These are phyloP conservation scores for Columba guinea DNA, from an alignment of 2,797 vertebrate species.

Conservation along the genomic window DNA sequence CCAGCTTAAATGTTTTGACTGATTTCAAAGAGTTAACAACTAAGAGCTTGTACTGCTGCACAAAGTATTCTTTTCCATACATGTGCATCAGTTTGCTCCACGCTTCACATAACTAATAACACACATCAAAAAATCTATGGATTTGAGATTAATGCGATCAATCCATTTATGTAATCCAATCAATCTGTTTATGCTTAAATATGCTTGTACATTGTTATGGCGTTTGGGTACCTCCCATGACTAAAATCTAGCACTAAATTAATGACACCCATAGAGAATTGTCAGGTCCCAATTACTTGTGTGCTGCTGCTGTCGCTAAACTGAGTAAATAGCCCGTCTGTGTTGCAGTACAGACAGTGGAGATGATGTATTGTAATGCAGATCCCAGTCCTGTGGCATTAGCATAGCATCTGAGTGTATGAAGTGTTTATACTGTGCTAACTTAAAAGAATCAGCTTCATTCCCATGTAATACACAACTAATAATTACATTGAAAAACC, in stretches of 20 bases:
- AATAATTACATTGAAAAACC: conserved; percentile 34
- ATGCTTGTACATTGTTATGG: not conserved
- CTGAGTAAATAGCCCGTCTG: not conserved
- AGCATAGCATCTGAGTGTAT: not conserved
- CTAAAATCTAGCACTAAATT: conserved; percentile 27
- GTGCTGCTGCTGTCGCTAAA: not conserved
- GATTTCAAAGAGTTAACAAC: not conserved
- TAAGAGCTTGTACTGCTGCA: not conserved
- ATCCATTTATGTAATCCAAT: not conserved
- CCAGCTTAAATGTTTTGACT: not conserved
- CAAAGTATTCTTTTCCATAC: not conserved
- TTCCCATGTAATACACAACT: conserved; percentile 7
- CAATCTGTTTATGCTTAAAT: conserved; percentile 13
- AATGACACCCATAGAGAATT: not conserved
- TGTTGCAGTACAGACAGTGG: not conserved
- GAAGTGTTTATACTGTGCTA: not conserved
- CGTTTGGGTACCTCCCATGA: not conserved
- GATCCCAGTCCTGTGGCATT: not conserved
- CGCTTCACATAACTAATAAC: not conserved
- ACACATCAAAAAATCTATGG: not conserved
- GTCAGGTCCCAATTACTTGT: not conserved
- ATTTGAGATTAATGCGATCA: not conserved
- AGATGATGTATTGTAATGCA: not conserved
- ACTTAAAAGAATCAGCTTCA: not conserved
- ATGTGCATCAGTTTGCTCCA: not conserved